phyloP scores from a whole-genome alignment of 2,797 vertebrate species.

The Meriones psammophilus region DNA sequence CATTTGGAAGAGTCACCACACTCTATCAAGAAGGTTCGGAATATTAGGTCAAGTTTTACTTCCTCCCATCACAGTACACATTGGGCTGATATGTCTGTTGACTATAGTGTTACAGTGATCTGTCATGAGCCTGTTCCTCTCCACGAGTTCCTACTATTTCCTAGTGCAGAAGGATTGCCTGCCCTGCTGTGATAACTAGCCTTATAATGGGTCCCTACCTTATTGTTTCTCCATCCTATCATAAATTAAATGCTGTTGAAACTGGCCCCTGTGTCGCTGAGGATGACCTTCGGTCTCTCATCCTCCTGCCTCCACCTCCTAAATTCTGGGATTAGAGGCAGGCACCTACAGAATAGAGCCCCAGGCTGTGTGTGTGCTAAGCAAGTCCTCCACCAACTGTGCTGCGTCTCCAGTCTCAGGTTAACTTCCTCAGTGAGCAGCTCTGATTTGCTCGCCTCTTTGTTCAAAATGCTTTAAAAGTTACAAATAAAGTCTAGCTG shows the following conservation, averaged over 20 bases:
- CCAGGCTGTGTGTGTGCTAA: background rate
- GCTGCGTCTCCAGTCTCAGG: background rate
- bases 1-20: slow-evolving; percentile 22
- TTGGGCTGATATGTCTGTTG: background rate
- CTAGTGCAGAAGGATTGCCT: background rate
- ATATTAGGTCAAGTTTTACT: background rate
- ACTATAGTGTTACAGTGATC: background rate
- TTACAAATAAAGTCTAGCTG: background rate
- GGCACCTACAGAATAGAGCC: background rate
- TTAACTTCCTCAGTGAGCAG: background rate
- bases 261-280: background rate
- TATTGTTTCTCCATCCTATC: background rate
- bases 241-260: background rate
- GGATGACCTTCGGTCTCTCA: background rate
- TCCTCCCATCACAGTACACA: background rate
- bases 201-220: background rate
- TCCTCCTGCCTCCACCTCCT: background rate
- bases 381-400: background rate
- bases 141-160: background rate
- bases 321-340: background rate
- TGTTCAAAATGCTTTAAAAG: background rate
- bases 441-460: background rate
- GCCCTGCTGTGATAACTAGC: background rate
- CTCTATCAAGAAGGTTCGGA: slow-evolving; percentile 21
- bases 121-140: background rate